Evolutionary conservation across 2,888 invertebrate genomes (phyloP).

Genomic region (Agapostemon virescens): DNA sequence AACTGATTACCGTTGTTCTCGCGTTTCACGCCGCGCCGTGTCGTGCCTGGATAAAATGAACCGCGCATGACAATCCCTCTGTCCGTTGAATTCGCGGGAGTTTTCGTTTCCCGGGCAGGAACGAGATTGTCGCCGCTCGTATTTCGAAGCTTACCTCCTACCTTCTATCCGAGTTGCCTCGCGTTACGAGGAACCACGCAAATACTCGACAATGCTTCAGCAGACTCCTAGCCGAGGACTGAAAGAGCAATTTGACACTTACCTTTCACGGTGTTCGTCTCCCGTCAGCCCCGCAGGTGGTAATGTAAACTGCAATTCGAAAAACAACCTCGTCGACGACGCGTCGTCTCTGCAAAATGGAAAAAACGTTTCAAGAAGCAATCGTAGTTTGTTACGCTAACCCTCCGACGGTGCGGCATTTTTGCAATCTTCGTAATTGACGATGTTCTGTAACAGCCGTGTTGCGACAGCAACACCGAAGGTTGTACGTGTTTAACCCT

Average conservation of each 20-base stretch:
- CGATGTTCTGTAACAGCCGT: too few relatives aligned
- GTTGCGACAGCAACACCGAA: too few relatives aligned
- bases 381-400: too few relatives aligned
- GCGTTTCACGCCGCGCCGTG: conserved; percentile 6
- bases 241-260: conserved; percentile 5
- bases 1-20: conserved; percentile 17
- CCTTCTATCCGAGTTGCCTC: neutral
- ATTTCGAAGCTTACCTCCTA: conserved; percentile 15
- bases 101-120: neutral
- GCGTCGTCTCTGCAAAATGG: neutral
- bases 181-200: conserved; percentile 23
- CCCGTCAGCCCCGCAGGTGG: neutral
- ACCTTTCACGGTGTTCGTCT: neutral
- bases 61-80: conserved; percentile 16
- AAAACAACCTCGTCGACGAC: neutral
- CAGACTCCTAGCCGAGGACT: neutral
- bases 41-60: neutral
- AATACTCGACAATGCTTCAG: conserved; percentile 22
- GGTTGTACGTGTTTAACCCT: too few relatives aligned
- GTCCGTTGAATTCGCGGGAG: conserved; percentile 3
- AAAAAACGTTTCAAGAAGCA: neutral
- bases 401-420: too few relatives aligned
- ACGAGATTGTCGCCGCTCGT: conserved; percentile 7
- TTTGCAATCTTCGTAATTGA: too few relatives aligned
- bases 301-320: neutral